Percentiles rank a stretch among this genome's conserved stretches.
Conservation (phyloP, 2,888 invertebrate genomes). For the Diplazon laetatorius region DNA sequence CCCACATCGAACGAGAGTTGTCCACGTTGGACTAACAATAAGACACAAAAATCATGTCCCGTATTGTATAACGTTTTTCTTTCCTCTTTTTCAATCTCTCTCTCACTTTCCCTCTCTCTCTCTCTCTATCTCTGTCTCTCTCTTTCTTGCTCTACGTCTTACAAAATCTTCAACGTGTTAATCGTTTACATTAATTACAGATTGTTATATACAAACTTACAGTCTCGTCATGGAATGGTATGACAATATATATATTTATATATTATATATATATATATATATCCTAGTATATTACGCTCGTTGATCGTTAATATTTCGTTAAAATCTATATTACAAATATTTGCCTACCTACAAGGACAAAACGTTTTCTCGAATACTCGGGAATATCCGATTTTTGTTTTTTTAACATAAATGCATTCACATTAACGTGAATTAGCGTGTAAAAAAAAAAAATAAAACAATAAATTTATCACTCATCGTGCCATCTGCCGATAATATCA, state of each 20-base stretch:
- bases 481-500: slow-evolving; percentile 42
- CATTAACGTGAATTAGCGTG: slow-evolving; percentile 27
- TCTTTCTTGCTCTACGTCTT: slow-evolving; percentile 44
- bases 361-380: slow-evolving; percentile 59
- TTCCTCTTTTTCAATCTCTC: no score
- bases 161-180: slow-evolving; percentile 61
- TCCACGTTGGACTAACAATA: slow-evolving; percentile 60
- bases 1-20: slow-evolving; percentile 58
- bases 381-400: slow-evolving; percentile 61
- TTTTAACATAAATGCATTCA: slow-evolving; percentile 17
- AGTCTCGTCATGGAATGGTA: slow-evolving; percentile 79
- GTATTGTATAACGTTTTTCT: slow-evolving; percentile 53
- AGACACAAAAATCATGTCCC: slow-evolving; percentile 65
- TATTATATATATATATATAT: no score
- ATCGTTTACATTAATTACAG: slow-evolving; percentile 66
- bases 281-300: slow-evolving; percentile 51
- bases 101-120: slow-evolving; percentile 2
- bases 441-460: slow-evolving; percentile 24
- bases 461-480: slow-evolving; percentile 38
- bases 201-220: slow-evolving; percentile 77
- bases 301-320: slow-evolving; percentile 55
- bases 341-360: slow-evolving; percentile 61
- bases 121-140: slow-evolving; percentile 8
- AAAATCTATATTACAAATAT: slow-evolving; percentile 62
- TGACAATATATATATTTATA: slow-evolving; percentile 70